Percentiles rank a stretch among this genome's conserved stretches.
Evolutionary conservation across 2,888 invertebrate genomes (phyloP).

Genomic region (Palloptera scutellata): DNA sequence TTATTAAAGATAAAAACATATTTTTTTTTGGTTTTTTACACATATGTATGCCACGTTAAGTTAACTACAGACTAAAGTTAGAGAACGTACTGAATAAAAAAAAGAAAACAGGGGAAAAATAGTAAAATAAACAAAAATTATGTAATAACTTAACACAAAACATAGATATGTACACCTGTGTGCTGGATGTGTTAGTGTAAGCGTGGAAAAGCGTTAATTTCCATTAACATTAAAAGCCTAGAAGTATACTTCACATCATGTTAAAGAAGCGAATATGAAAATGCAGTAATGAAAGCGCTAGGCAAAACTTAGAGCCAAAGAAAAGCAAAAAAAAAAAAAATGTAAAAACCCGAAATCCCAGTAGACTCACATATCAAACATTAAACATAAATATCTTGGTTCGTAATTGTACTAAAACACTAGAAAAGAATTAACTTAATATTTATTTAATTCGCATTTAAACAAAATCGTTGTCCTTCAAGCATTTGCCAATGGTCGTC

Average conservation of each 20-base stretch:
- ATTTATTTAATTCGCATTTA: no score
- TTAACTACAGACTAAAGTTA: constrained; percentile 18
- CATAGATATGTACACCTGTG: constrained; percentile 11
- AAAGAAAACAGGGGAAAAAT: constrained; percentile 11
- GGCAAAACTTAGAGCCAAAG: no score
- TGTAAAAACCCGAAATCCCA: no score
- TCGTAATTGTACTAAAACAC: no score
- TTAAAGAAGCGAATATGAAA: no score
- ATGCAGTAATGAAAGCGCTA: no score
- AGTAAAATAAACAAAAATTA: constrained; percentile 2
- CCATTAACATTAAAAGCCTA: no score
- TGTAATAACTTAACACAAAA: constrained; percentile 2
- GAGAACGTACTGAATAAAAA: constrained; percentile 24
- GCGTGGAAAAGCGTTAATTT: background rate
- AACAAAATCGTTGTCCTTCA: constrained; percentile 3
- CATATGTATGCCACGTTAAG: constrained; percentile 19
- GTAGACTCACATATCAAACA: no score
- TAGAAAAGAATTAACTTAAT: no score
- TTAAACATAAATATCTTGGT: no score
- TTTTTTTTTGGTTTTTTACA: constrained; percentile 27
- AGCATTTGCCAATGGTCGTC: background rate
- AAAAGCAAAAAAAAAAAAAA: no score
- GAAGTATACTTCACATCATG: no score
- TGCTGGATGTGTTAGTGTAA: background rate
- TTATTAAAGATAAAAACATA: background rate